A percentile compares a stretch with the other conserved stretches of the same genome.
Conservation (phyloP, 2,888 invertebrate species). For the Mesopsocus fuscifrons region DNA sequence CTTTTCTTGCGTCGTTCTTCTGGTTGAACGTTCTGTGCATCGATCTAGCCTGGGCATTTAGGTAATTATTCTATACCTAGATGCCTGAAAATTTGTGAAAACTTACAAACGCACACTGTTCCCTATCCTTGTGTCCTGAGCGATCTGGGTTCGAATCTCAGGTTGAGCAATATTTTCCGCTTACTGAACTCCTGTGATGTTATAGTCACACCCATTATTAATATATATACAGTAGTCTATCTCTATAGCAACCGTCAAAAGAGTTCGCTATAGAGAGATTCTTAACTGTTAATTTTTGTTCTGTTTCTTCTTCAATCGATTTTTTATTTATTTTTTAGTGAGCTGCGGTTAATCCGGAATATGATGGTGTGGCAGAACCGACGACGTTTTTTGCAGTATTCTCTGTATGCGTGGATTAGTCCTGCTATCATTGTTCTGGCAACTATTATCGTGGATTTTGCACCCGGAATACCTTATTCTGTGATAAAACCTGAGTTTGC, state of each 20-base stretch:
- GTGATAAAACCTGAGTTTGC: constrained; percentile 18
- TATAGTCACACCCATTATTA: no score
- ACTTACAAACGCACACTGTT: no score
- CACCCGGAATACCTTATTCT: constrained; percentile 13
- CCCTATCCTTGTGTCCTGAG: no score
- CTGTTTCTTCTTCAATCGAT: no score
- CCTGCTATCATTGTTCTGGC: constrained; percentile 15
- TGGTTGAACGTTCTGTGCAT: constrained; percentile 20
- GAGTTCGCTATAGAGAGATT: no score
- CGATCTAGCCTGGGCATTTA: constrained; percentile 19
- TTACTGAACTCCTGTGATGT: no score
- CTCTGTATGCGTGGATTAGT: constrained; percentile 19
- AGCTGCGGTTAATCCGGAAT: constrained; percentile 15
- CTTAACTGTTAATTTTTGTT: no score
- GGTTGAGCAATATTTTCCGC: no score
- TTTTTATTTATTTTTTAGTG: constrained; percentile 15
- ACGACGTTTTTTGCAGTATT: constrained; percentile 18
- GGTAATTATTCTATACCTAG: constrained; percentile 13
- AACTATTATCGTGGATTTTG: constrained; percentile 17
- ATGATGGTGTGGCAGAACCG: constrained; percentile 16
- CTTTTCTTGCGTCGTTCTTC: constrained; percentile 19
- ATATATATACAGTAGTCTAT: no score
- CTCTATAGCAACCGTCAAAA: no score
- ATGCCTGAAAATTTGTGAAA: no score
- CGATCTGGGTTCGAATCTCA: no score